Evolutionary conservation across 2,797 vertebrate genomes (phyloP), one percentile per base, ranked within the genome.

Genomic region (Aeoliscus strigatus): DNA sequence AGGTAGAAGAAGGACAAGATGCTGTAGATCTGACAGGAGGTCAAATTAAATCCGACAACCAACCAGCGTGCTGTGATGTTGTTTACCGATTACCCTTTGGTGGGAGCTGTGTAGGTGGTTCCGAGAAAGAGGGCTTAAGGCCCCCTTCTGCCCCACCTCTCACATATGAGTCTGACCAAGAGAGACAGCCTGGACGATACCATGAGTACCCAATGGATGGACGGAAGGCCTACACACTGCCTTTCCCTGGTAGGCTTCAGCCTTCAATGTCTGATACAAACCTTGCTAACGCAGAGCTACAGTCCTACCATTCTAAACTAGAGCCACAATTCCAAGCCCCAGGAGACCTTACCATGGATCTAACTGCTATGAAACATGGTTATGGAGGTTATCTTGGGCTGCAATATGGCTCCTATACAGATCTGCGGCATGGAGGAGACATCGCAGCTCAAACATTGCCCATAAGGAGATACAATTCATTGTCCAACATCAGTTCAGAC

Each of bases 261-360:
- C 92, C 95, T 48, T 99, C 97, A 18, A 93, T 99, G 92, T 99
- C 96, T 0, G 96, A 99, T 65, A 98, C 94, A 0, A 98, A 98
- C 64, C 82, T 99, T 55, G 90, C 94, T 0, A 93, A 99, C 41
- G 90, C 88, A 0, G 89, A 91, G 9, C 79, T 96, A 52, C 86
- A 82, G 49, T 91, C 92, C 58, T 93, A 94, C 29, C 83, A 90
- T 21, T 75, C 82, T 1, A 92, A 93, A 62, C 41, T 90, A 16
- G 92, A 94, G n/a, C 88, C 91, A 48, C 88, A 91, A 1, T 80
- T 93, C 32, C 90, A 91, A 27, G 54, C 77, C 2, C 42, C 91
- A 1, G 88, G 83, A 6, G 94, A 97, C 1, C 66, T 91, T 0
- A 90, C 87, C 0, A 66, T 95, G 65, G 96, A 98, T 73, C 72